A percentile compares a stretch with the other conserved stretches of the same genome.
Conservation (phyloP, 2,113 vertebrate species). For the Scartelaos histophorus region DNA sequence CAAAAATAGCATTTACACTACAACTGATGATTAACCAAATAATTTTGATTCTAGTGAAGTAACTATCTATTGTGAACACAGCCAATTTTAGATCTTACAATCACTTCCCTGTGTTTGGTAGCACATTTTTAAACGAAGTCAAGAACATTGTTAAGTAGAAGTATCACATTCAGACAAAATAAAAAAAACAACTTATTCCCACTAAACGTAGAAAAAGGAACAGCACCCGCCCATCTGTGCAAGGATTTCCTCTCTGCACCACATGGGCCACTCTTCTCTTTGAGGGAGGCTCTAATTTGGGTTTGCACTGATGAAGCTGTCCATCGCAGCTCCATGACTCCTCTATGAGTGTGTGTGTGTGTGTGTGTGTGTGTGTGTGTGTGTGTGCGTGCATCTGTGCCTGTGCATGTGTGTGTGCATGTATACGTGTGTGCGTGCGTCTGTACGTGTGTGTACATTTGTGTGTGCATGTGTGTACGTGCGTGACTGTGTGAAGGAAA, state of each 20-base stretch:
- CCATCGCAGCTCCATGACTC: conserved; percentile 48
- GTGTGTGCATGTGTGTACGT: conserved; percentile 5
- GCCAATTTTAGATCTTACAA: no score
- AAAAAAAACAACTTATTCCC: conserved; percentile 10
- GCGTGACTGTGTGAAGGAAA: conserved; percentile 35
- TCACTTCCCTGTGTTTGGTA: not conserved
- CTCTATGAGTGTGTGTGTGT: conserved; percentile 21
- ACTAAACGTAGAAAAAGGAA: conserved; percentile 23
- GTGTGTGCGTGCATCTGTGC: no score
- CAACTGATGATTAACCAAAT: no score
- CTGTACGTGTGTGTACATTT: no score
- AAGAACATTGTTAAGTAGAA: not conserved
- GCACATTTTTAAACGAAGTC: not conserved
- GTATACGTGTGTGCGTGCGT: no score
- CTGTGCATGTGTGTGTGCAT: no score
- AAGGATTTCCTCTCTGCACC: conserved; percentile 44
- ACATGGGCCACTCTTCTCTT: conserved; percentile 32
- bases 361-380: conserved; percentile 10
- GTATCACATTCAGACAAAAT: not conserved
- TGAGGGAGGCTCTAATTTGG: conserved; percentile 62
- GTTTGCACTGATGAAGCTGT: conserved; percentile 71
- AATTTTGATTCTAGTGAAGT: no score
- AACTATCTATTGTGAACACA: no score
- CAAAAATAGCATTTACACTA: not conserved
- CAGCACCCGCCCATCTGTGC: conserved; percentile 2